Evolutionary conservation across 2,113 vertebrate genomes (phyloP).

Genomic region (Synchiropus splendidus): DNA sequence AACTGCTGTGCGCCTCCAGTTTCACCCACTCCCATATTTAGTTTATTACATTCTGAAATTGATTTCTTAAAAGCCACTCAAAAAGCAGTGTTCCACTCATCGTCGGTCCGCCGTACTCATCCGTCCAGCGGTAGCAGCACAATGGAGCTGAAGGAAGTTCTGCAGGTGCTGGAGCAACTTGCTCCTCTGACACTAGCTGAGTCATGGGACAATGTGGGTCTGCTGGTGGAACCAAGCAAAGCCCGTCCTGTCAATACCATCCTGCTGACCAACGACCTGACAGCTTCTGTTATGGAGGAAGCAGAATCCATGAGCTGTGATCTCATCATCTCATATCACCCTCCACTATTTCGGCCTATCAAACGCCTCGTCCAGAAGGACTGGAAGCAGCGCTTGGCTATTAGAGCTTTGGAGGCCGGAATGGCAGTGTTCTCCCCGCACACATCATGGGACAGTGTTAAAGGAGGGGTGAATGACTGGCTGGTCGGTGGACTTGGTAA

Average conservation of each 20-base stretch:
- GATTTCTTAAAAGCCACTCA: too few relatives aligned
- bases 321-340: constrained; percentile 90
- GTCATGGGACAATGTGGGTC: constrained; percentile 91
- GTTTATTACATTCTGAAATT: too few relatives aligned
- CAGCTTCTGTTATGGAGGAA: constrained; percentile 82
- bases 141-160: constrained; percentile 77
- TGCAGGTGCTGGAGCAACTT: constrained; percentile 74
- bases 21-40: neutral
- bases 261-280: constrained; percentile 87
- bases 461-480: constrained; percentile 85
- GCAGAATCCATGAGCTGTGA: constrained; percentile 69
- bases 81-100: too few relatives aligned
- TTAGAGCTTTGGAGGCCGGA: constrained; percentile 79
- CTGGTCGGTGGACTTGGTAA: constrained; percentile 62
- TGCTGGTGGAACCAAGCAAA: constrained; percentile 84
- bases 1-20: neutral
- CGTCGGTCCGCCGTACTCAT: too few relatives aligned
- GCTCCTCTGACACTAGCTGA: constrained; percentile 82
- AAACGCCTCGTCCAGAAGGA: constrained; percentile 74
- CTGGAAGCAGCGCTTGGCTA: constrained; percentile 85
- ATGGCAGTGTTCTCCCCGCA: constrained; percentile 88
- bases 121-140: too few relatives aligned
- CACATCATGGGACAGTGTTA: constrained; percentile 79
- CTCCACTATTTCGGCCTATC: constrained; percentile 80
- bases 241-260: constrained; percentile 71